Evolutionary conservation across 2,113 vertebrate species (phyloP), one percentile per base, ranked within the genome.

Genomic region (Pygoscelis adeliae): DNA sequence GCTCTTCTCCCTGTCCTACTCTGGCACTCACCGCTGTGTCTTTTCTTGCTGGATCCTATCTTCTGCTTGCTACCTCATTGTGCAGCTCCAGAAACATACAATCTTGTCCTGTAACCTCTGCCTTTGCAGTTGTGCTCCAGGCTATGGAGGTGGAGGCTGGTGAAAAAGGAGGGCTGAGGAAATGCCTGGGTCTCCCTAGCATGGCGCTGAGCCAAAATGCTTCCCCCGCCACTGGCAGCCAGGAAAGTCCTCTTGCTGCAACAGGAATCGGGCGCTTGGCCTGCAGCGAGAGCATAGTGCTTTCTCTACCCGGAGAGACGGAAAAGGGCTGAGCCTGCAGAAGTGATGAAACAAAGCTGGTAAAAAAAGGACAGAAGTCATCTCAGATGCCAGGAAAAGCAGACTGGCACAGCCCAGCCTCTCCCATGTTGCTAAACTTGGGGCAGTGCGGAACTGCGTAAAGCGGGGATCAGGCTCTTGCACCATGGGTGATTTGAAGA

Each of bases 401-500:
- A 32, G 55, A 36, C n/a, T 76, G 71, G 52, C 30, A 9, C 27
- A 27, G 59, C 53, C 26, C 49, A 47, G 50, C 38, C 32, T 52
- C 59, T 63, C 53, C 30, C 5, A 2, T 2, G 25, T 5, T 34
- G 49, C 49, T 17, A 4, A 20, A 59, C 38, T 65, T 1, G 40
- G 34, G 52, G 42, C 21, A 34, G 61, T 0, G 2, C 2, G 0
- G 71, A 58, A 65, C 69, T 46, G 82, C 15, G 29, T 36, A 19
- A 17, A 49, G 82, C 71, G 2, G 9, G 58, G 44, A 21, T 20
- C 18, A 19, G 74, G 25, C 50, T 40, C 26, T 46, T 0, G 3
- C 63, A 4, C 30, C 1, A 1, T 3, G 0, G n/a, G 17, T 8
- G 25, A 4, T 6, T 3, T 8, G 30, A 32, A 22, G 46, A 0